Conservation (phyloP, 2,113 vertebrate genomes). For the Oenanthe melanoleuca region DNA sequence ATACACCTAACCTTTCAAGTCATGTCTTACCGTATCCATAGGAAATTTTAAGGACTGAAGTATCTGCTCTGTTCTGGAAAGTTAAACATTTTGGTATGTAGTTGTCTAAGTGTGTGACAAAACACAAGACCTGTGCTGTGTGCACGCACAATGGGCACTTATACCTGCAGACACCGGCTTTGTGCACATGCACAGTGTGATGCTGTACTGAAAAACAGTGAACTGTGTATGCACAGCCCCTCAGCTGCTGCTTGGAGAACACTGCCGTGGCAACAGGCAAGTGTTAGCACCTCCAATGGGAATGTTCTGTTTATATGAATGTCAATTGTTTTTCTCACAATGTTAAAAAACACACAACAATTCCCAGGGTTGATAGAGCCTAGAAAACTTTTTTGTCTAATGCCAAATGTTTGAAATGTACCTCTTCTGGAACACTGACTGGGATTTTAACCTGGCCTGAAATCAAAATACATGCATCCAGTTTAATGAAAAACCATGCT, state of each 20-base stretch:
- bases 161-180: background rate
- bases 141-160: background rate
- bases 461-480: background rate
- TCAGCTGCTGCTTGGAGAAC: background rate
- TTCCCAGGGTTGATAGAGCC: background rate
- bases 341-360: background rate
- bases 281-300: background rate
- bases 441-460: background rate
- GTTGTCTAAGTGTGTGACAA: background rate
- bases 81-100: background rate
- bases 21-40: background rate
- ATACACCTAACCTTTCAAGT: background rate
- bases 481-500: background rate
- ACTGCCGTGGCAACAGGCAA: background rate
- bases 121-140: background rate
- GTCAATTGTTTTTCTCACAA: background rate
- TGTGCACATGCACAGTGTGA: fast-evolving
- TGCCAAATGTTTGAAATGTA: background rate
- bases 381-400: background rate
- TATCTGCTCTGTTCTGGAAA: background rate
- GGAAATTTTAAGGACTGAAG: background rate
- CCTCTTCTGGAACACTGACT: background rate
- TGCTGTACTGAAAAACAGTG: background rate
- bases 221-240: background rate
- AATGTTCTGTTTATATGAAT: background rate